These are phyloP conservation scores for Lepus timidus DNA, from an alignment of 2,113 vertebrate genomes.

Conservation along the genomic window DNA sequence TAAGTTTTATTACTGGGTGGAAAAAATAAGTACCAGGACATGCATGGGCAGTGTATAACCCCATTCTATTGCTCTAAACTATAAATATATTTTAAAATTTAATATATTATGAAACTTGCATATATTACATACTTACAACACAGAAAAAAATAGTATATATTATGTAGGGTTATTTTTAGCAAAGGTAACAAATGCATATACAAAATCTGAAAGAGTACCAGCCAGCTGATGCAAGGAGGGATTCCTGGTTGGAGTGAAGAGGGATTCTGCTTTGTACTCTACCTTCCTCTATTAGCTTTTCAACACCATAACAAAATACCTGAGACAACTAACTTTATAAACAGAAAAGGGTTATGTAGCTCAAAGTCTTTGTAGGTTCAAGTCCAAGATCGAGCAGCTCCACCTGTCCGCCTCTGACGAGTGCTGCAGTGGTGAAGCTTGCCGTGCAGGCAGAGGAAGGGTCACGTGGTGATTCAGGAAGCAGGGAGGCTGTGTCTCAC, in stretches of 20 bases:
- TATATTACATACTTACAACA: background rate
- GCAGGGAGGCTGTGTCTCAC: no score
- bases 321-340: no score
- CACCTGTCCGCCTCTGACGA: no score
- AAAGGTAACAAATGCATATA: background rate
- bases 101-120: background rate
- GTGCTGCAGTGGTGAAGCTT: no score
- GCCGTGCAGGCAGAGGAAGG: no score
- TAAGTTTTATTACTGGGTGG: background rate
- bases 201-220: background rate
- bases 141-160: background rate
- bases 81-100: slow-evolving; percentile 25
- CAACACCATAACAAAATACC: no score
- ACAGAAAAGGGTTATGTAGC: no score
- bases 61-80: background rate
- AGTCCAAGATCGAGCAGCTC: no score
- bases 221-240: background rate
- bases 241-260: background rate
- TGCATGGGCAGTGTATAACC: background rate
- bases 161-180: background rate
- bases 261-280: background rate
- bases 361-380: no score
- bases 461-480: no score
- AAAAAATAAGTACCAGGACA: background rate
- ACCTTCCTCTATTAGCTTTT: no score